These are phyloP conservation scores for Antitype chi DNA, from an alignment of 2,888 invertebrate genomes.

Conservation along the genomic window DNA sequence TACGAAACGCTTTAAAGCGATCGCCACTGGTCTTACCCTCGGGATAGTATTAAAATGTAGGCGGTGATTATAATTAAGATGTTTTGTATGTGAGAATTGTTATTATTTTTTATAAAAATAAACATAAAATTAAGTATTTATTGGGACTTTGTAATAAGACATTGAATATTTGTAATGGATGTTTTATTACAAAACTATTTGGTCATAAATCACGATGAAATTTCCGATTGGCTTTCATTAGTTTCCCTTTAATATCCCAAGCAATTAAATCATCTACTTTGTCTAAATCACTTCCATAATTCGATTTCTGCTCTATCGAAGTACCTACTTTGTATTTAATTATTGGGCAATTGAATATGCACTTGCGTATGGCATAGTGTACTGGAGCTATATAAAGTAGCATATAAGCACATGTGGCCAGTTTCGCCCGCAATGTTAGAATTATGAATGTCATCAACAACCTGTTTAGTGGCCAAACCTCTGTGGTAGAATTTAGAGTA, in stretches of 20 bases:
- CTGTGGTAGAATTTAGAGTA: constrained; percentile 2
- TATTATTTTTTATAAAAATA: constrained; percentile 17
- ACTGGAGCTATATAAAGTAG: background rate
- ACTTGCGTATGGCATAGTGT: background rate
- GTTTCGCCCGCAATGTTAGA: background rate
- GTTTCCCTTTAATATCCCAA: background rate
- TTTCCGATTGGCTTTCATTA: background rate
- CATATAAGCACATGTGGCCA: constrained; percentile 21
- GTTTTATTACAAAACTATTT: constrained; percentile 27
- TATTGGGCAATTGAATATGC: background rate
- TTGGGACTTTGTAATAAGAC: constrained; percentile 21
- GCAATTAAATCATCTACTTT: background rate
- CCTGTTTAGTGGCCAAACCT: constrained; percentile 1
- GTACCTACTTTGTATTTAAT: background rate
- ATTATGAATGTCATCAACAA: constrained; percentile 25
- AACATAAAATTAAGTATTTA: constrained; percentile 47
- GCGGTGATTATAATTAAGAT: constrained; percentile 14
- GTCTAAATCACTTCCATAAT: background rate
- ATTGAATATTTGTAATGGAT: constrained; percentile 13
- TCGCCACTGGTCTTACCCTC: too few relatives aligned
- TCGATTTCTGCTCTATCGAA: background rate
- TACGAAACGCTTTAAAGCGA: background rate
- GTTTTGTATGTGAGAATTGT: constrained; percentile 34
- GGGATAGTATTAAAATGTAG: background rate
- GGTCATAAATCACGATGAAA: background rate